These are phyloP conservation scores for Sciurus vulgaris DNA, from an alignment of 2,797 vertebrate genomes.

Conservation along the genomic window DNA sequence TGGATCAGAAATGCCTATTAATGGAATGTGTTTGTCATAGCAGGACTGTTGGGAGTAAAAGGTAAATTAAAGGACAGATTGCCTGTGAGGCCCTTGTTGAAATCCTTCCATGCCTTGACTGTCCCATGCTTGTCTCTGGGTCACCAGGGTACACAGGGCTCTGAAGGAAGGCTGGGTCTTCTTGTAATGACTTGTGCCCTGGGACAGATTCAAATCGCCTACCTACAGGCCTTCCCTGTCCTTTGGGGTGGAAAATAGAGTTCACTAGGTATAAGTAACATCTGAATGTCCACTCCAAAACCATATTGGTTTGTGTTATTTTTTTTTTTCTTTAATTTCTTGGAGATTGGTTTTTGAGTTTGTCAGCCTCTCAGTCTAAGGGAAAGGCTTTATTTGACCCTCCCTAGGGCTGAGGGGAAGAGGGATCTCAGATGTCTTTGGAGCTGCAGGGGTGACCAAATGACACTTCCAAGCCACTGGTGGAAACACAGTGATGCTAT, in stretches of 20 bases:
- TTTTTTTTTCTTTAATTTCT: constrained; percentile 15
- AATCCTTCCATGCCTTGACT: not conserved
- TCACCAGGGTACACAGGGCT: not conserved
- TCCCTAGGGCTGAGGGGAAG: not conserved
- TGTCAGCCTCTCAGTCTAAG: not conserved
- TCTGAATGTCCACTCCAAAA: not conserved
- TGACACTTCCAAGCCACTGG: not conserved
- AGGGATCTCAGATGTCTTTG: not conserved
- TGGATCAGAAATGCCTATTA: constrained; percentile 48
- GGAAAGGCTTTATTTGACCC: not conserved
- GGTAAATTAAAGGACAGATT: constrained; percentile 1
- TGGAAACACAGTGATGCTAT: not conserved
- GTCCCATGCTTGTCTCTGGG: not conserved
- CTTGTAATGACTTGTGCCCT: not conserved
- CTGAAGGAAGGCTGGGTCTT: not conserved
- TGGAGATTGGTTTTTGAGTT: not conserved
- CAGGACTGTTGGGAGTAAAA: not conserved
- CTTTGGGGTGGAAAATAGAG: constrained; percentile 7
- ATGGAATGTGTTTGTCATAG: constrained; percentile 54
- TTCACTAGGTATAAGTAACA: not conserved
- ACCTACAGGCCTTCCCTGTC: not conserved
- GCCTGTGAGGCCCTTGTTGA: not conserved
- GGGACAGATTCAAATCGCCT: not conserved
- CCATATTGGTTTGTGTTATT: not conserved
- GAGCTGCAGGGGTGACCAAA: not conserved